phyloP scores from a whole-genome alignment of 2,797 vertebrate species.

The Notolepis coatsorum region DNA sequence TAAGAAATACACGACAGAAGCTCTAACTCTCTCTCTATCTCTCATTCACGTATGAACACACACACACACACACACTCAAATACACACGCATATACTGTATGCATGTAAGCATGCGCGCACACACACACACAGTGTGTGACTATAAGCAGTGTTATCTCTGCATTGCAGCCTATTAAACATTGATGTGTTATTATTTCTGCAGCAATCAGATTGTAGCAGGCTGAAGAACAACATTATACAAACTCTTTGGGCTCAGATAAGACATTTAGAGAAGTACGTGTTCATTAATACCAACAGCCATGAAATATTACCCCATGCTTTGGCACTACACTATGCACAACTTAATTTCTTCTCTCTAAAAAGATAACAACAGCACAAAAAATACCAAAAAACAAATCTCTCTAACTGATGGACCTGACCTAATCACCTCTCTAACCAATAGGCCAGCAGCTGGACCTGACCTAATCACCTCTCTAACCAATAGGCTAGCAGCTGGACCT shows the following conservation, averaged over 20 bases:
- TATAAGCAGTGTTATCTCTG: conserved; percentile 67
- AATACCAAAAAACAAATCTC: too few relatives aligned
- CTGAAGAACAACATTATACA: conserved; percentile 74
- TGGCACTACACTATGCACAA: too few relatives aligned
- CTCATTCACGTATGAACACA: not conserved
- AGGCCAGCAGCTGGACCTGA: too few relatives aligned
- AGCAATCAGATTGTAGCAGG: conserved; percentile 74
- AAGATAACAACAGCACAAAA: too few relatives aligned
- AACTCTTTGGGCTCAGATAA: conserved; percentile 55
- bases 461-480: too few relatives aligned
- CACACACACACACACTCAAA: conserved; percentile 1
- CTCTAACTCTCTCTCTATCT: not conserved
- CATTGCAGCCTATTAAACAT: conserved; percentile 79
- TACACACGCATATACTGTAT: conserved; percentile 22
- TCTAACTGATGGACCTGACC: too few relatives aligned
- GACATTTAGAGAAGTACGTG: too few relatives aligned
- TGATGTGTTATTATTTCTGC: conserved; percentile 74
- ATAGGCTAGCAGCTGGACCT: too few relatives aligned
- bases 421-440: too few relatives aligned
- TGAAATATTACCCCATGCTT: too few relatives aligned
- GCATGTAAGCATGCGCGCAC: not conserved
- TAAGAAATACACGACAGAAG: not conserved
- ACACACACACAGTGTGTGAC: conserved; percentile 25
- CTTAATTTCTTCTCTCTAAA: too few relatives aligned
- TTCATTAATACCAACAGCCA: too few relatives aligned